These are phyloP conservation scores for Ibidorhyncha struthersii DNA, from an alignment of 2,113 vertebrate species.

Conservation along the genomic window DNA sequence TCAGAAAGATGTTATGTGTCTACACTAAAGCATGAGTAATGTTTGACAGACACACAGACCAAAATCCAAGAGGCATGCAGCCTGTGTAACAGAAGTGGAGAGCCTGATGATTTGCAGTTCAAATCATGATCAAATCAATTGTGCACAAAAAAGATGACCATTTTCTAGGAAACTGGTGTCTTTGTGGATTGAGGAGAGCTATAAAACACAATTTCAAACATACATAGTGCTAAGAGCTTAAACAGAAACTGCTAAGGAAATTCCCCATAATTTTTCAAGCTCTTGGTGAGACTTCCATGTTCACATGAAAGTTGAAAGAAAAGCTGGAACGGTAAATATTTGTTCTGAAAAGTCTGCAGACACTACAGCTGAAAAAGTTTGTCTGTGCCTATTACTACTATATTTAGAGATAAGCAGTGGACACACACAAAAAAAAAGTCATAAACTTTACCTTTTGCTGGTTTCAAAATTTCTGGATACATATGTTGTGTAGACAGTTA, in stretches of 20 bases:
- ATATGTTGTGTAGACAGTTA: neutral
- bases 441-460: neutral
- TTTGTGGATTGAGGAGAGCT: neutral
- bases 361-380: neutral
- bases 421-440: accelerated
- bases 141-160: neutral
- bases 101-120: neutral
- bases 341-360: neutral
- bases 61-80: neutral
- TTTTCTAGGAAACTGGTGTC: neutral
- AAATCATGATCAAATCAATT: neutral
- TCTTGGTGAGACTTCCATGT: neutral
- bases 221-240: neutral
- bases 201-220: neutral
- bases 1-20: neutral
- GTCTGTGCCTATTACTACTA: neutral
- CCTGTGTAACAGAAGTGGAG: neutral
- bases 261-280: neutral
- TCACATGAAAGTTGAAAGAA: neutral
- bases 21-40: accelerated
- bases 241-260: neutral
- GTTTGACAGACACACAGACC: accelerated
- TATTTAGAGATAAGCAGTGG: neutral
- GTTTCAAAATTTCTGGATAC: neutral
- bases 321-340: neutral